Percentiles rank a stretch among this genome's conserved stretches.
These are phyloP conservation scores for Glossosoma conforme DNA, from an alignment of 1,140 invertebrate species.

Conservation along the genomic window DNA sequence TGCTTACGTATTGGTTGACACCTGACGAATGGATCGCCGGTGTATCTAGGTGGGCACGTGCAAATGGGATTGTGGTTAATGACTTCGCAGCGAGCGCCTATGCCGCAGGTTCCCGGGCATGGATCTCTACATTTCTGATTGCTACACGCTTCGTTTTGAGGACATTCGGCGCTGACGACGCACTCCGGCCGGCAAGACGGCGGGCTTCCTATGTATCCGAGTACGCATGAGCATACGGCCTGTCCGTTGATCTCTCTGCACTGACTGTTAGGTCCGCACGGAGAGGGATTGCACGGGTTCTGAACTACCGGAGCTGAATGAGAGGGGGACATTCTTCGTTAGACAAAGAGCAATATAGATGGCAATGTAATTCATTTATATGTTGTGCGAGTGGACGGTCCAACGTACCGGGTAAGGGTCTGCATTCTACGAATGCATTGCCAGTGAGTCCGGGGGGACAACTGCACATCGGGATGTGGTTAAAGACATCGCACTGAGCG, in stretches of 20 bases:
- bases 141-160: conserved; percentile 56
- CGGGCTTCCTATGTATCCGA: conserved; percentile 56
- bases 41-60: conserved; percentile 52
- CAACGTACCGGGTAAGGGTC: conserved; percentile 40
- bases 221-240: conserved; percentile 57
- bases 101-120: conserved; percentile 60
- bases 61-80: conserved; percentile 60
- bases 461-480: conserved; percentile 69
- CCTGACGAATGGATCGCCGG: conserved; percentile 58
- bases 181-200: conserved; percentile 62
- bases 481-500: conserved; percentile 71
- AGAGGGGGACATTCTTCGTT: too few relatives aligned
- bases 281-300: conserved; percentile 54
- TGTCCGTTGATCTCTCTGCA: conserved; percentile 54
- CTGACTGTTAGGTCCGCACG: conserved; percentile 59
- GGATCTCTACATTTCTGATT: conserved; percentile 60
- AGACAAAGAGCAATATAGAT: too few relatives aligned
- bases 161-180: conserved; percentile 58
- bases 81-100: conserved; percentile 56
- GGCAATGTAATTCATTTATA: too few relatives aligned
- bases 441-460: conserved; percentile 64
- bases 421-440: conserved; percentile 72
- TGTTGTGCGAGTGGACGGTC: too few relatives aligned
- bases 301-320: conserved; percentile 33
- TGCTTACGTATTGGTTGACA: conserved; percentile 49